Evolutionary conservation across 2,797 vertebrate genomes (phyloP), one percentile per base, ranked within the genome.

Genomic region (Balearica regulorum): DNA sequence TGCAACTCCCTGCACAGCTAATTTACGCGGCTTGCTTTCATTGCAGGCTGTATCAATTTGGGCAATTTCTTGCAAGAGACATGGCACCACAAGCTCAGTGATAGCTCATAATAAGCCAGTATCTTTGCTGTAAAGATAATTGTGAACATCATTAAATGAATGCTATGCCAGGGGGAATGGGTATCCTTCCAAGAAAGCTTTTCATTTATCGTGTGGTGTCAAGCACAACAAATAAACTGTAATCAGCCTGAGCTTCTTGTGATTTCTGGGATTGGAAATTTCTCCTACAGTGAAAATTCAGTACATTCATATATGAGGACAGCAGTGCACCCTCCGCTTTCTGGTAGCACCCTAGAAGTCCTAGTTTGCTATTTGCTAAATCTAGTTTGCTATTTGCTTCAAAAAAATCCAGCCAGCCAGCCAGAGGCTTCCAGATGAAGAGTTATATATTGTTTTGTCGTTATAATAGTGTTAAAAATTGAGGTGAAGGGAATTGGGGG

Each of bases 141-240:
- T 96, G 89, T 92, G 95, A 91, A 68, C 68, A 93, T 80, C 66
- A 82, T 83, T 87, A 83, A 93, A 87, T 57, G 75, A 91, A 87
- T 92, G 78, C 37, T 85, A 13, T 87, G 91, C 92, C 92, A 70
- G 81, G 29, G 90, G 81, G 83, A 92, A 78, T 48, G 87, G 60
- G 75, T 94, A 85, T 87, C 78, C 81, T 92, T 97, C 94, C 95
- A 97, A 94, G 75, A 96, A 87, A 89, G 68, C 55, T 93, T 93
- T 80, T 90, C 64, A 85, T 96, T 96, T 97, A 85, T 89, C 82
- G 90, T 90, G 75, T 29, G 46, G 75, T 89, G 79, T 92, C 82
- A 83, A 75, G 60, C 87, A 87, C 89, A 92, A 85, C 82, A 96
- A 96, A 91, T 71, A 92, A 93, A 80, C 41, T 77, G 48, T 87